Base-by-base conservation (phyloP, 2,888 invertebrate species). In the Calameuta pallipes region DNA sequence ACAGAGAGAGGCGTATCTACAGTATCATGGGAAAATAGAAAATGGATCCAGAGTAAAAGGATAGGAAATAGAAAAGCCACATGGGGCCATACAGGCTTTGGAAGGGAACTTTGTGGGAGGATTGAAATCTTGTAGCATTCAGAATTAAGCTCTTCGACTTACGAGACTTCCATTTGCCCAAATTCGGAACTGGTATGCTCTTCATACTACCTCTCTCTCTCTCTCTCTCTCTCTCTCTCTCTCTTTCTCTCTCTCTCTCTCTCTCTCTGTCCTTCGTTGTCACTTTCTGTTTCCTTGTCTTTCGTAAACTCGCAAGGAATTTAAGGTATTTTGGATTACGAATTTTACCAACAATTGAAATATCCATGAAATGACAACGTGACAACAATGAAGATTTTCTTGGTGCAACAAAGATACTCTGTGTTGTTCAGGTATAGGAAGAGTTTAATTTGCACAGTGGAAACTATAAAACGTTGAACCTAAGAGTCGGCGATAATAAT, bases 101-200 rank as follows among this genome's bases (percentile, higher is more conserved):
- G 75, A 76, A 76, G 37, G 69, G n/a, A 81, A 79, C 69, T 31
- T 34, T 34, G 70, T 69, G 30, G 69, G 74, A 69, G 83, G 82
- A 86, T 86, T 83, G 83, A 85, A 85, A 85, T 85, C 82, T 85
- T 84, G 80, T 80, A 83, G 83, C 80, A 86, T 84, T 82, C 82
- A 78, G 86, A 86, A 87, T 86, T 86, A 86, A 87, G 84, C 85
- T 82, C 79, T 83, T 85, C 86, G 82, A 86, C 86, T 83, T 82
- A 76, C 79, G 78, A 78, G 79, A 23, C 23, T 56, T 56, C 56
- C 23, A 56, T 56, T 56, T 56, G 56, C 56, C 56, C 23, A 56
- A 23, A 23, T 56, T 56, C 0, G 23, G 56, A 56, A 56, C 23
- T 1, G 23, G 1, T 56, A 56, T 56, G 23, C 23, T 56, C 9